A percentile compares a stretch with the other conserved stretches of the same genome.
phyloP scores from a whole-genome alignment of 1,140 invertebrate species.

The Adoxophyes honmai region DNA sequence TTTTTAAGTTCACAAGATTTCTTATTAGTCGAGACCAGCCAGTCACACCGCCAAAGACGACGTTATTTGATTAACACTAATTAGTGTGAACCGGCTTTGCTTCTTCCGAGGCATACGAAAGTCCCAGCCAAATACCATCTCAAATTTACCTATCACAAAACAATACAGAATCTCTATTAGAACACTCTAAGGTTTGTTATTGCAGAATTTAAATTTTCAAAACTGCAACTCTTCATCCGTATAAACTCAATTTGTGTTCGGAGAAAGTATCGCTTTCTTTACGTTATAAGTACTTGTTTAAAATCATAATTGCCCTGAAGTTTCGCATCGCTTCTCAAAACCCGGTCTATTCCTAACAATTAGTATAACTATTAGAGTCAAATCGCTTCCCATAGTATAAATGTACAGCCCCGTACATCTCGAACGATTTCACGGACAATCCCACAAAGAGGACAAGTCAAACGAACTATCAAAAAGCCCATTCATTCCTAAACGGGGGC shows the following conservation, averaged over 20 bases:
- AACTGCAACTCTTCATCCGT: slow-evolving; percentile 18
- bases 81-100: slow-evolving; percentile 60
- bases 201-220: slow-evolving; percentile 3
- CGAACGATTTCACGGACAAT: slow-evolving; percentile 66
- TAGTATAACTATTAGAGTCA: slow-evolving; percentile 43
- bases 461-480: slow-evolving; percentile 57
- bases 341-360: slow-evolving; percentile 40
- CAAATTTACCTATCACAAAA: not conserved
- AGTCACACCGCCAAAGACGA: slow-evolving; percentile 51
- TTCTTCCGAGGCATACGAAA: slow-evolving; percentile 39
- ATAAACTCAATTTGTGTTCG: slow-evolving; percentile 41
- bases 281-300: slow-evolving; percentile 2
- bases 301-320: slow-evolving; percentile 2
- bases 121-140: slow-evolving; percentile 19
- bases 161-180: not conserved
- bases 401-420: slow-evolving; percentile 54
- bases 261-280: slow-evolving; percentile 55
- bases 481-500: slow-evolving; percentile 61
- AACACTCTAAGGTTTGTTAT: slow-evolving; percentile 25
- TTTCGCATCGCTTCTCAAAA: not conserved
- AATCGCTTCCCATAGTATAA: slow-evolving; percentile 35
- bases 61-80: slow-evolving; percentile 75
- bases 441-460: slow-evolving; percentile 65
- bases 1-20: slow-evolving; percentile 16
- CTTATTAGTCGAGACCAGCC: slow-evolving; percentile 29